Evolutionary conservation across 2,888 invertebrate genomes (phyloP), one percentile per base, ranked within the genome.

Genomic region (Helobdella robusta): DNA sequence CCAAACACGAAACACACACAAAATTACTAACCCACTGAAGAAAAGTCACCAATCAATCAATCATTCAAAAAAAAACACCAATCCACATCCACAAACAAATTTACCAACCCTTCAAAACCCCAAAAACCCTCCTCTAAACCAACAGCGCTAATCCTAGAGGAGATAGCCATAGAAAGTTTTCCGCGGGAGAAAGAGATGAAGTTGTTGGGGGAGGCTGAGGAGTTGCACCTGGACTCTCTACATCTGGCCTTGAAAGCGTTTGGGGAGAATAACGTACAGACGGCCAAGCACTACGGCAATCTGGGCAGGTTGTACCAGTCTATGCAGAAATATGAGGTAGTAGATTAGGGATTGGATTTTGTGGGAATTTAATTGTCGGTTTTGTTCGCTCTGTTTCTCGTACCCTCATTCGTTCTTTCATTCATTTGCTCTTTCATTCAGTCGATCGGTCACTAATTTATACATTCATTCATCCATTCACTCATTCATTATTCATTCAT

Each of bases 251-350:
- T 86, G 80, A 84, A 86, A 76, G 87, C 88, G 0, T 92, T 92
- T 78, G 93, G 94, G 0, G 91, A 92, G 80, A 86, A 86, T 77
- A 93, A 93, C 81, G 90, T 93, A 44, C 91, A 93, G 82, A 92
- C 92, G 0, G 92, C 93, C 62, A 93, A 93, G 77, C 91, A 92
- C 80, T 94, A 92, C 80, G 93, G 93, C 15, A 94, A 94, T 83
- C 83, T 94, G 61, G 94, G 94, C 65, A 83, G 94, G 18, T 83
- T 94, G 18, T 93, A 92, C 82, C 93, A 94, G 81, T 91, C 90
- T 75, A 92, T 93, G 91, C 86, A 85, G 76, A 85, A 86, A 76
- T 91, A 86, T 79, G 83, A 86, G 81, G 89, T 88, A n/a, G n/a
- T n/a, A n/a, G n/a, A n/a, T n/a, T n/a, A n/a, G n/a, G n/a, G n/a